Base-by-base conservation (phyloP, 2,113 vertebrate genomes). In the Lathamus discolor region DNA sequence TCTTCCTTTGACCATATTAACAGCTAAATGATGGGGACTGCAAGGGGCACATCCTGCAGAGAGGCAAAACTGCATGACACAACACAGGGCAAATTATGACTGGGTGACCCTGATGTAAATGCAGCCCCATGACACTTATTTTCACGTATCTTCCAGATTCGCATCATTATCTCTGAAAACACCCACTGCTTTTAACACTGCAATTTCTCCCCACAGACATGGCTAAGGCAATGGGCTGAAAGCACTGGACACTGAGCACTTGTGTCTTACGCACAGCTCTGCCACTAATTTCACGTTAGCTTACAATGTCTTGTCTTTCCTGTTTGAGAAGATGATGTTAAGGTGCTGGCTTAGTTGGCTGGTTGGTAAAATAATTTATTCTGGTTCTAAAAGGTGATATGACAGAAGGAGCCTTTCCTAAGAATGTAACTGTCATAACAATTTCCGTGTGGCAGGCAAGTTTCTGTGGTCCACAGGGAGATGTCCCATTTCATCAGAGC, bases 291-390 rank as follows among this genome's bases (percentile, higher is more conserved):
- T 82, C 67, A 43, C 1, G 0, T 54, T 39, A 70, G 33, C 12
- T 82, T 87, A 35, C 15, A 41, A 57, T n/a, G 20, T 63, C n/a
- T 46, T 57, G 31, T 86, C 81, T 52, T 80, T 93, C 22, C 7
- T 77, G 31, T 76, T 31, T 31, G 28, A 92, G 48, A 86, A 67
- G 19, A 76, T 39, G 57, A 57, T 23, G 33, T 18, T 94, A 41
- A 6, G 2, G 73, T n/a, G 13, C 41, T 62, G 44, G 74, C 13
- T 70, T 83, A 51, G 19, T 54, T 86, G 23, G 7, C 59, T 74
- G 37, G 68, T 66, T 74, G 33, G 13, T 80, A 66, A 90, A 90
- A 93, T 91, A 94, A n/a, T 63, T 80, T 94, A 43, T 91, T 80
- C 75, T 83, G 91, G 4, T 46, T 77, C 37, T 88, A 74, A 67